Conservation (phyloP, 1,140 invertebrate genomes). For the Listronotus oregonensis region DNA sequence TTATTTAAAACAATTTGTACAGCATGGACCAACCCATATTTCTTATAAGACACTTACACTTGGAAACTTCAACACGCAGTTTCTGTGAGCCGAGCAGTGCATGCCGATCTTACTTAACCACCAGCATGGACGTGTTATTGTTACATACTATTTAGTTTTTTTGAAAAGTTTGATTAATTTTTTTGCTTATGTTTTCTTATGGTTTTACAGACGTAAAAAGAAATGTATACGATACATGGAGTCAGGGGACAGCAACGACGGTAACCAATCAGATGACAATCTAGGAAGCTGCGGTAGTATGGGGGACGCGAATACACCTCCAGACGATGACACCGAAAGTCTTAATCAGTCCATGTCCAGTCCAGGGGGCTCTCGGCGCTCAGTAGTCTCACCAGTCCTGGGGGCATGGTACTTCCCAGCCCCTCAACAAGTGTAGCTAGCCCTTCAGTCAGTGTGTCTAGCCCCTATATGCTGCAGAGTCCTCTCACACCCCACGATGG, state of each 20-base stretch:
- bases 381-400: slow-evolving; percentile 78
- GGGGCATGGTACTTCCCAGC: slow-evolving; percentile 68
- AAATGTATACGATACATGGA: slow-evolving; percentile 96
- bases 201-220: slow-evolving; percentile 91
- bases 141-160: slow-evolving; percentile 14
- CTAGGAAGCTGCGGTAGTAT: slow-evolving; percentile 76
- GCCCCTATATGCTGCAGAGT: slow-evolving; percentile 62
- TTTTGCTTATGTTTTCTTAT: background rate
- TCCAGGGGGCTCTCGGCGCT: slow-evolving; percentile 77
- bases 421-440: slow-evolving; percentile 70
- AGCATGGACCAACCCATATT: slow-evolving; percentile 10
- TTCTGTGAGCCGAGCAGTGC: slow-evolving; percentile 20
- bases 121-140: slow-evolving; percentile 29
- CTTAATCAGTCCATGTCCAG: slow-evolving; percentile 74
- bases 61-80: slow-evolving; percentile 6
- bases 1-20: slow-evolving; percentile 14
- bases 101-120: slow-evolving; percentile 17
- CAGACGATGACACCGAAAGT: slow-evolving; percentile 68
- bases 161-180: background rate
- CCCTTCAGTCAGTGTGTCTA: slow-evolving; percentile 66
- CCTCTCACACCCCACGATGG: slow-evolving; percentile 61
- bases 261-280: slow-evolving; percentile 80
- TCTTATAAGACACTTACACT: slow-evolving; percentile 12
- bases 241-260: slow-evolving; percentile 71
- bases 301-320: slow-evolving; percentile 71